These are phyloP conservation scores for Polymixis lichenea DNA, from an alignment of 2,888 invertebrate species.

Conservation along the genomic window DNA sequence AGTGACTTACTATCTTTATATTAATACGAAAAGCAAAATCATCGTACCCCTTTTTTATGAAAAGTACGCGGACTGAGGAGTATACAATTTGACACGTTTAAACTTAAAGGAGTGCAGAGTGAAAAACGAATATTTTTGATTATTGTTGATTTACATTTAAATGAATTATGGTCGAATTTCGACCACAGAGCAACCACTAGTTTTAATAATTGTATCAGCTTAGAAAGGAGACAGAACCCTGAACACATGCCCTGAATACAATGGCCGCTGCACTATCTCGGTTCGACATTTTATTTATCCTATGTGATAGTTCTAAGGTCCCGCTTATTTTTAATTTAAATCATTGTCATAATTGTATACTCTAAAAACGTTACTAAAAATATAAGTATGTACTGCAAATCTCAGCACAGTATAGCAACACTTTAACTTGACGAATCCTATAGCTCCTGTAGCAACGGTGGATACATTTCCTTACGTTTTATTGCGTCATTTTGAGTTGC, in stretches of 20 bases:
- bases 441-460: neutral
- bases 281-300: neutral
- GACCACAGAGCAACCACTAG: no score
- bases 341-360: neutral
- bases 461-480: conserved; percentile 58
- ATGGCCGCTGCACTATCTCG: neutral
- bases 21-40: no score
- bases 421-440: neutral
- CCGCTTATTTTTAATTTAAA: neutral
- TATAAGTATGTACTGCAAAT: neutral
- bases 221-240: neutral
- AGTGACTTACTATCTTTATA: no score
- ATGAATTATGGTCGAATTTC: no score
- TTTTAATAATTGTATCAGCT: no score
- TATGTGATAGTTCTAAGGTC: neutral
- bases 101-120: no score
- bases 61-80: no score
- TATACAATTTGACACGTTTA: no score
- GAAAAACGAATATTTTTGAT: no score
- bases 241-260: neutral
- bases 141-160: no score
- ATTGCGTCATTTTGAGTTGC: conserved; percentile 65
- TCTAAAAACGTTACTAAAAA: no score
- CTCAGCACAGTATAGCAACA: neutral
- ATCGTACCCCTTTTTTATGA: no score